Evolutionary conservation across 2,797 vertebrate species (phyloP).

Genomic region (Pseudochirops corinnae): DNA sequence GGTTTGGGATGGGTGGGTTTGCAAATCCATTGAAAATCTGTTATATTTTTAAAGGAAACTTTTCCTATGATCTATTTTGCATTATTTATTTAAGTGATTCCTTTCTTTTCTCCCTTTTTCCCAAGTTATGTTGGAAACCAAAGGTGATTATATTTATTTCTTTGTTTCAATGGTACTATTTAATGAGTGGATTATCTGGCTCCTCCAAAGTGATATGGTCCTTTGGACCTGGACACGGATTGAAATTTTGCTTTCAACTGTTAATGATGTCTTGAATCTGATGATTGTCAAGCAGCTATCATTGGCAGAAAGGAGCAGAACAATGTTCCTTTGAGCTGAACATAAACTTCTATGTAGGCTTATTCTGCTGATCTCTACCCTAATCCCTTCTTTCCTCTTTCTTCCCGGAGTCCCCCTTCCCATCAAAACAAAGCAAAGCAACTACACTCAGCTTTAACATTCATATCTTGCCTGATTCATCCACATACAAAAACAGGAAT

Average conservation of each 20-base stretch:
- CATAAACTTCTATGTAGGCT: background rate
- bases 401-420: background rate
- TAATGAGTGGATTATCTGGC: conserved; percentile 51
- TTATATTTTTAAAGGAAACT: conserved; percentile 37
- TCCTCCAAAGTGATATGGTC: conserved; percentile 23
- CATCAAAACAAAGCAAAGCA: background rate
- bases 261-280: conserved; percentile 25
- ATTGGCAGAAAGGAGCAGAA: conserved; percentile 40
- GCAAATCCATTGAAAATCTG: conserved; percentile 26
- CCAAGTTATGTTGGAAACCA: background rate
- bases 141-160: background rate
- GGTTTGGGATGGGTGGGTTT: conserved; percentile 7
- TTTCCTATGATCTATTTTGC: conserved; percentile 1
- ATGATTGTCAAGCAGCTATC: conserved; percentile 45
- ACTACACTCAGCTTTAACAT: background rate
- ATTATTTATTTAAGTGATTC: conserved; percentile 37
- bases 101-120: background rate
- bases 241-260: conserved; percentile 48
- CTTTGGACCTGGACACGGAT: background rate
- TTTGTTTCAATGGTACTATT: conserved; percentile 25
- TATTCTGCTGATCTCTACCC: background rate
- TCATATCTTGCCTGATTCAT: background rate
- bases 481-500: background rate
- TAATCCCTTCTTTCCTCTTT: background rate
- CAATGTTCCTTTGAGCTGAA: conserved; percentile 6